Base-by-base conservation (phyloP, 1,140 invertebrate species). In the Eriocheir sinensis region DNA sequence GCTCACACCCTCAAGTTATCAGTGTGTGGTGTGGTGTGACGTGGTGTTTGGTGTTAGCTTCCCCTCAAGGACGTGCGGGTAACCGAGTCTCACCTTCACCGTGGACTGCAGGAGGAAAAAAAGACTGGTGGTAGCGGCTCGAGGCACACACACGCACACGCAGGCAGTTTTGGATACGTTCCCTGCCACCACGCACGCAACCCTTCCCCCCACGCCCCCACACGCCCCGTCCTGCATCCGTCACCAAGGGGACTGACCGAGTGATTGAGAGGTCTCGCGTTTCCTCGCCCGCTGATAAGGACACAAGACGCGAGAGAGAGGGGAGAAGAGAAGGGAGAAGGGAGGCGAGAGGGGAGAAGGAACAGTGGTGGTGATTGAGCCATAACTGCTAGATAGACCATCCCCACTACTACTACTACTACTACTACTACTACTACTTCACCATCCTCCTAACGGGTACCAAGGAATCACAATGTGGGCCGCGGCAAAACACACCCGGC, bases 391-490 rank as follows among this genome's bases (percentile, higher is more conserved):
- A 72, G 60, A n/a, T 0, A 21, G 60, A 72, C 60, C 21, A n/a
- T n/a, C 60, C 27, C 60, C 27, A 48, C 4, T 48, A 48, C 44
- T 48, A 8, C 44, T 48, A 48, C 6, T n/a, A 72, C 60, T n/a
- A 72, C 9, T n/a, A 72, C 60, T 72, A 72, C 60, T n/a, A 72
- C 60, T n/a, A 72, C 60, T 72, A 72, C 60, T 72, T n/a, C 60
- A 48, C 44, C 21, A 72, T 72, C 9, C 53, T 72, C 2, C 44
- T 48, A 48, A 48, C 53, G 9, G 27, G 2, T 72, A 72, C 60
- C n/a, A 72, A 21, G 60, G 60, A 72, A n/a, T n/a, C 60, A n/a
- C 60, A 21, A 72, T 72, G 60, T n/a, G 60, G 21, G n/a, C 21
- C 60, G 6, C 60, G 21, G 12, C 21, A 72, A n/a, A 8, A 72